Evolutionary conservation across 2,113 vertebrate species (phyloP).

Genomic region (Bubo scandiacus): DNA sequence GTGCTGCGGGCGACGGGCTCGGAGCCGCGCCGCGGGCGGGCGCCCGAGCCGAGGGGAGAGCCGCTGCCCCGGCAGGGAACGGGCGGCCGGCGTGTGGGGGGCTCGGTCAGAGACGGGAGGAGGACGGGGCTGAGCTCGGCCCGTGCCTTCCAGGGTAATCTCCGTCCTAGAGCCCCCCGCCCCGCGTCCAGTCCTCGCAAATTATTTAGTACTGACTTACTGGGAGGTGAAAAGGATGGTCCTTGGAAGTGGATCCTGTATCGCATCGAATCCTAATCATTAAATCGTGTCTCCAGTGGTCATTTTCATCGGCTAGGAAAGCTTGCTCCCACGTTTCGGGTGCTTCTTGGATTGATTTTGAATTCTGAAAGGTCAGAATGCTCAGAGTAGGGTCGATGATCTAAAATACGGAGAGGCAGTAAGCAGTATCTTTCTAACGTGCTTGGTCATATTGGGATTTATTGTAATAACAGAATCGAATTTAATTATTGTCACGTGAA

Average conservation of each 20-base stretch:
- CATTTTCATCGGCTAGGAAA: neutral
- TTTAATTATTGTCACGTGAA: neutral
- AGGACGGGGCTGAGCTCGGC: neutral
- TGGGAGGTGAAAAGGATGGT: neutral
- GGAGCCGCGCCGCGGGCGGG: neutral
- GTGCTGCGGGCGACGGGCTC: neutral
- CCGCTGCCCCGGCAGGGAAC: fast-evolving
- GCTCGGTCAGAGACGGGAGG: neutral
- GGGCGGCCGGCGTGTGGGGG: neutral
- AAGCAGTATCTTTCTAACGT: neutral
- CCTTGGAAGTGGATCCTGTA: neutral
- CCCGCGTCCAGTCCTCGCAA: neutral
- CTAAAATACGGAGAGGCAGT: neutral
- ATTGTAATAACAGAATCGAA: neutral
- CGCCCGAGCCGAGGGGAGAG: neutral
- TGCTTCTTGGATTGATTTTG: neutral
- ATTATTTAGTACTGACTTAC: neutral
- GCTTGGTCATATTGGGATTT: neutral
- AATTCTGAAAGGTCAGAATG: neutral
- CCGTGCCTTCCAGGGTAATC: neutral
- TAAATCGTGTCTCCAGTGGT: neutral
- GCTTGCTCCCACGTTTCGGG: neutral
- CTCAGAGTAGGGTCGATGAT: neutral
- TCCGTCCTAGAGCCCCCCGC: fast-evolving
- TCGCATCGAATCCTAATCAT: neutral